These are phyloP conservation scores for Lymantria dispar DNA, from an alignment of 2,888 invertebrate genomes.

Conservation along the genomic window DNA sequence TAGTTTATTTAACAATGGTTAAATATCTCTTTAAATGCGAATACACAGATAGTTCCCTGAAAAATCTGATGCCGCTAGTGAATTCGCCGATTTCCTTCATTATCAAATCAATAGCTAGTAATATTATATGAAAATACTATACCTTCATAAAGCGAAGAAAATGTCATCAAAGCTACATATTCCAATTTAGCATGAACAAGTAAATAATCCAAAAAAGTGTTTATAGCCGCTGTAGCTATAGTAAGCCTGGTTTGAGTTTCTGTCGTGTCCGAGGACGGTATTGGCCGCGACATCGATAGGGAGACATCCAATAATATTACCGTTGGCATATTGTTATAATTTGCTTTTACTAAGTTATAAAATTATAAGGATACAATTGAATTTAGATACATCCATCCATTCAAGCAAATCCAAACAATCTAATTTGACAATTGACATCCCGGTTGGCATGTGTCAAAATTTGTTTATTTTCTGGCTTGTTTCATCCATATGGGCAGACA, in stretches of 20 bases:
- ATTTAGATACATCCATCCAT: no score
- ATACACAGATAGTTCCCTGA: no score
- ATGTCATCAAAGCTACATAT: slow-evolving; percentile 68
- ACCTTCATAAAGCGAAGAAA: slow-evolving; percentile 73
- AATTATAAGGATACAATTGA: no score
- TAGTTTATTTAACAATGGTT: no score
- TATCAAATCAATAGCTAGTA: no score
- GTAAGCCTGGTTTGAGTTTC: slow-evolving; percentile 66
- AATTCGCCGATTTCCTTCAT: no score
- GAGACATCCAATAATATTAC: slow-evolving; percentile 70
- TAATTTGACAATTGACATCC: no score
- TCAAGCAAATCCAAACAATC: background rate
- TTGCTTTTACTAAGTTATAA: no score
- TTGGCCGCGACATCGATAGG: slow-evolving; percentile 71
- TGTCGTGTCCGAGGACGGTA: slow-evolving; percentile 58
- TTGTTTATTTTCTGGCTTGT: background rate
- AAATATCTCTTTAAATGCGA: no score
- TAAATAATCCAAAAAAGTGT: slow-evolving; percentile 70
- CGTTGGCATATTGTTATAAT: slow-evolving; percentile 59
- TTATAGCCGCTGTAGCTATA: slow-evolving; percentile 63
- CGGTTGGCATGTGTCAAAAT: background rate
- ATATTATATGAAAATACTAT: slow-evolving; percentile 5
- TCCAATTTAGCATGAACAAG: slow-evolving; percentile 66
- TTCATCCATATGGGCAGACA: background rate
- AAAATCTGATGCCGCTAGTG: no score